Conservation (phyloP, 2,113 vertebrate genomes). For the Anarrhichthys ocellatus region DNA sequence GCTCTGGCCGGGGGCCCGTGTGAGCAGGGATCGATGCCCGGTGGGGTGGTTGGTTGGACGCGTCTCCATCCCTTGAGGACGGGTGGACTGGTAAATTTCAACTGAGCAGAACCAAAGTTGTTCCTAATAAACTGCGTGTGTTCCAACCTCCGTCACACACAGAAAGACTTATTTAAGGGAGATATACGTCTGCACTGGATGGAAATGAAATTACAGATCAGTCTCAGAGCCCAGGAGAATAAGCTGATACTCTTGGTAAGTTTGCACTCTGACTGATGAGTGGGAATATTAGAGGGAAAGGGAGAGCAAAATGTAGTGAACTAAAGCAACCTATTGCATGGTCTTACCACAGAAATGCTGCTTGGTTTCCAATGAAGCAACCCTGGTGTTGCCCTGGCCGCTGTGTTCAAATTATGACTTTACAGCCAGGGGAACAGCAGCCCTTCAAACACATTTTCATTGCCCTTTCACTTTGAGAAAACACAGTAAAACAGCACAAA, state of each 20-base stretch:
- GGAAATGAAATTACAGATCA: constrained; percentile 15
- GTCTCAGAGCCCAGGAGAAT: constrained; percentile 19
- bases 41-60: not conserved
- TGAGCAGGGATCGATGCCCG: constrained; percentile 16
- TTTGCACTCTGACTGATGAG: constrained; percentile 15
- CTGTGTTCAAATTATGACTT: constrained; percentile 30
- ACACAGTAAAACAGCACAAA: constrained; percentile 25
- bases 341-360: constrained; percentile 43
- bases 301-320: constrained; percentile 31
- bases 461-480: constrained; percentile 16
- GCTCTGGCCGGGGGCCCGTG: constrained; percentile 21
- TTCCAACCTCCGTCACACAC: constrained; percentile 12
- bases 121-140: constrained; percentile 14
- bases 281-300: constrained; percentile 17
- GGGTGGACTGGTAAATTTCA: constrained; percentile 32
- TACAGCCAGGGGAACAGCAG: constrained; percentile 17
- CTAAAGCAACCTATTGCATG: constrained; percentile 45
- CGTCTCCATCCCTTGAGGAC: constrained; percentile 9
- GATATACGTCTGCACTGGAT: constrained; percentile 26
- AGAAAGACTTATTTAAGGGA: not conserved
- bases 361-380: constrained; percentile 57
- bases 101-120: constrained; percentile 25
- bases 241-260: not conserved
- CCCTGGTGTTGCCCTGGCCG: constrained; percentile 32
- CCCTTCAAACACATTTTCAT: constrained; percentile 14